Base-by-base conservation (phyloP, 2,888 invertebrate species). In the Nebria salina region DNA sequence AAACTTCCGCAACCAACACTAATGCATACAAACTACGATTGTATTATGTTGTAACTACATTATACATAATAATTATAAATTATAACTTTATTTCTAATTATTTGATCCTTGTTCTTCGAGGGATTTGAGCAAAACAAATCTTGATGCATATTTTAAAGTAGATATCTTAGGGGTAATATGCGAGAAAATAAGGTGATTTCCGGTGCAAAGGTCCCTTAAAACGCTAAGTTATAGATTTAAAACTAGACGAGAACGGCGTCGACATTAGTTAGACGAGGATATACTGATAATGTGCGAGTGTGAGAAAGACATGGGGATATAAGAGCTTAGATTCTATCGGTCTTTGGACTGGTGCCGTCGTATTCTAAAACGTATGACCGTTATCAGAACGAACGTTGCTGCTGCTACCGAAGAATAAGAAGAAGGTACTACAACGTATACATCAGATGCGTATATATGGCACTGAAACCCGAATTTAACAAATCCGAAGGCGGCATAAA, bases 401-500 rank as follows among this genome's bases (percentile, higher is more conserved):
- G 54, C 13, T 54, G 54, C 11, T 54, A 54, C 54, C 54, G 54
- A 54, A 54, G 54, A 54, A 54, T 5, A 54, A 54, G 54, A 54
- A 54, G 54, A 54, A 54, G 54, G 54, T 54, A 54, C 54, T 54
- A 54, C 54, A 54, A 54, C 54, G 54, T 54, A 54, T 54, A 54
- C 54, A 54, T 54, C 54, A 54, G 54, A 54, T 54, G 54, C 54
- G 54, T 54, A 54, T 54, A 54, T 54, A 54, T 54, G 54, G 54
- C 54, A 54, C 70, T 70, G 80, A 80, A 80, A 80, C 80, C 64
- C 80, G 80, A 75, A 79, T 75, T 80, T 80, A 80, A 80, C 80
- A 80, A 80, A 80, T 80, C 80, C 80, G 80, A 73, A 80, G 68
- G 75, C 80, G 70, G 75, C 80, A 80, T 80, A 80, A 80, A 80